Base-by-base conservation (phyloP, 2,888 invertebrate species). In the Digitonthophagus gazella region DNA sequence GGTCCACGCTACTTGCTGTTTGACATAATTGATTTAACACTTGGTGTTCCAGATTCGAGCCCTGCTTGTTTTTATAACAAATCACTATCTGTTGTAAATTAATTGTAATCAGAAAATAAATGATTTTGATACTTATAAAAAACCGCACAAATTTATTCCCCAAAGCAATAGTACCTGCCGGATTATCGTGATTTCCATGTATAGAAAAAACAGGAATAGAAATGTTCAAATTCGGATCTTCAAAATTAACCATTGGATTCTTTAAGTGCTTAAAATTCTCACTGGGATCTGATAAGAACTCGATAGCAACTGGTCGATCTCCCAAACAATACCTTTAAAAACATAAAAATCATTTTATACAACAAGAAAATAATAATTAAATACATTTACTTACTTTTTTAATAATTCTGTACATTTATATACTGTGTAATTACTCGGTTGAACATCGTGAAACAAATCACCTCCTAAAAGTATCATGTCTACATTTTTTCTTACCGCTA, bases 161-260 rank as follows among this genome's bases (percentile, higher is more conserved):
- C n/a, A n/a, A n/a, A n/a, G n/a, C n/a, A n/a, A n/a, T n/a, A 5
- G 22, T 84, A 15, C 90, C 90, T 58, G 89, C 91, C 5, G 95
- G 97, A 83, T 99, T 98, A 82, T 99, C 99, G 80, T 99, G 98
- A 83, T 99, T 99, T 68, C 99, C 99, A 83, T 99, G 98, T 76
- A 99, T 97, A 0, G 97, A 95, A 80, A 97, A 93, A 65, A 99
- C 89, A 0, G 99, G 99, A 77, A 96, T 89, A 0, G 93, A 89
- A 63, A 99, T 87, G 80, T 98, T 98, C 44, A 98, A 83, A 83
- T 99, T 96, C 0, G 94, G 93, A 85, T 98, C 97, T 84, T 97
- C 93, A 81, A 95, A 98, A 66, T 75, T 99, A 0, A 96, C 92
- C 3, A 83, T 83, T 14, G 89, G 88, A 77, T 89, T 88, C n/a